These are phyloP conservation scores for Litoditis marina DNA, from an alignment of 2,888 invertebrate species.

Conservation along the genomic window DNA sequence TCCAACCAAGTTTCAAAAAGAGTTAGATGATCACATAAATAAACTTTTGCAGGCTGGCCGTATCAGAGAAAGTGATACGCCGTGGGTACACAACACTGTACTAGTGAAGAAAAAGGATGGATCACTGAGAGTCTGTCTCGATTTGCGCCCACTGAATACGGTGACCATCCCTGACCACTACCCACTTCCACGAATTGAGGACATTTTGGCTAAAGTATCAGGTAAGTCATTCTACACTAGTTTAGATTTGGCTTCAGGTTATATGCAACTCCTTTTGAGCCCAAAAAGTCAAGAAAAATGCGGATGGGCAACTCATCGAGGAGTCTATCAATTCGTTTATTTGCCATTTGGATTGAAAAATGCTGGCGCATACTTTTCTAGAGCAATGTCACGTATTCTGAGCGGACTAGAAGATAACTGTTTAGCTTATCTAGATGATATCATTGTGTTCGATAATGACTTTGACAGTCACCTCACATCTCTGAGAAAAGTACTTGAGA, in stretches of 20 bases:
- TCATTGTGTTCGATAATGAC: neutral
- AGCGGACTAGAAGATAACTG: conserved; percentile 4
- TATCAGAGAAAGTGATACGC: conserved; percentile 34
- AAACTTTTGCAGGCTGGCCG: conserved; percentile 20
- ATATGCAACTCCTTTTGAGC: neutral
- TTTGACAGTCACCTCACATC: neutral
- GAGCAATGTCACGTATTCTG: neutral
- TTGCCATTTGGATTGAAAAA: conserved; percentile 7
- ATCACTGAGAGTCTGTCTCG: conserved; percentile 32
- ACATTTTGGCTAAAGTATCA: conserved; percentile 20
- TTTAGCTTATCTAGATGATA: conserved; percentile 12
- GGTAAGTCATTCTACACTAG: conserved; percentile 17
- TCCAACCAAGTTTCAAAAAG: conserved; percentile 26
- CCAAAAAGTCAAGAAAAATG: neutral
- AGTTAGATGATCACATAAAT: conserved; percentile 39
- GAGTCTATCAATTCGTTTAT: conserved; percentile 1
- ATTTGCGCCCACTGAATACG: conserved; percentile 33
- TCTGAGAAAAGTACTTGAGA: conserved; percentile 13
- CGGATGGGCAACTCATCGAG: conserved; percentile 3
- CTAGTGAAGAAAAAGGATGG: conserved; percentile 43
- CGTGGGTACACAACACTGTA: conserved; percentile 30
- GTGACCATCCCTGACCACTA: conserved; percentile 32
- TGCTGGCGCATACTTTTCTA: neutral
- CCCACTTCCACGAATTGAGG: conserved; percentile 31
- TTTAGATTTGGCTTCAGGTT: conserved; percentile 24